phyloP scores from a whole-genome alignment of 92 coral and sea anemone species.

The Actinostola sp. region DNA sequence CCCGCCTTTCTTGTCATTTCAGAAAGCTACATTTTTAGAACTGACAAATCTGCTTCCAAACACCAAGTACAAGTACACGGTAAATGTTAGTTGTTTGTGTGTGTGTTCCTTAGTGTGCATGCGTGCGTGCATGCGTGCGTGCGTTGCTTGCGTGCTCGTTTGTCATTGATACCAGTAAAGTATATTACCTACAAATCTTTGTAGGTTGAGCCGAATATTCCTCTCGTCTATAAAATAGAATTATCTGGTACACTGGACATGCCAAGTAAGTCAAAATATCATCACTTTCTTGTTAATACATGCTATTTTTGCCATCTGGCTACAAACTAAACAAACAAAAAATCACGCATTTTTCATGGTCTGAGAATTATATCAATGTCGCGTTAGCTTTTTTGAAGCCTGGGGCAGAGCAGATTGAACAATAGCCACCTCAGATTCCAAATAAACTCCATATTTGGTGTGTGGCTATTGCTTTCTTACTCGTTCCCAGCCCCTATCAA shows the following conservation, averaged over 20 bases:
- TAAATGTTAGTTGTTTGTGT: neutral
- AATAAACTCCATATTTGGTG: no score
- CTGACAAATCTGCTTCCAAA: constrained; percentile 7
- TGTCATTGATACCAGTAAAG: no score
- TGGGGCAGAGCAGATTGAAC: no score
- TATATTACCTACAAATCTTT: no score
- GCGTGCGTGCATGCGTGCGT: neutral
- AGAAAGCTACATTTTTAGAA: constrained; percentile 19
- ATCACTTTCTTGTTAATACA: neutral
- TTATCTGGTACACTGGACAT: neutral
- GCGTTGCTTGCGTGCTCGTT: neutral
- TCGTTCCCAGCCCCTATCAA: no score
- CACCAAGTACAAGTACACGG: constrained; percentile 13
- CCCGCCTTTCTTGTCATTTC: neutral
- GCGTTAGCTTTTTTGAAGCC: no score
- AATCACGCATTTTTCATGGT: no score
- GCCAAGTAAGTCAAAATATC: constrained; percentile 8
- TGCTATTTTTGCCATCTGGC: neutral
- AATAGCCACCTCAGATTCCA: no score
- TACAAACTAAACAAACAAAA: no score
- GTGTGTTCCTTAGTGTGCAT: neutral
- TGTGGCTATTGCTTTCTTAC: no score
- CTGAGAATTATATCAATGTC: no score
- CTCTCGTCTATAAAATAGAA: neutral
- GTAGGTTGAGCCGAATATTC: neutral